phyloP scores from a whole-genome alignment of 2,113 vertebrate genomes.

The Pica pica region DNA sequence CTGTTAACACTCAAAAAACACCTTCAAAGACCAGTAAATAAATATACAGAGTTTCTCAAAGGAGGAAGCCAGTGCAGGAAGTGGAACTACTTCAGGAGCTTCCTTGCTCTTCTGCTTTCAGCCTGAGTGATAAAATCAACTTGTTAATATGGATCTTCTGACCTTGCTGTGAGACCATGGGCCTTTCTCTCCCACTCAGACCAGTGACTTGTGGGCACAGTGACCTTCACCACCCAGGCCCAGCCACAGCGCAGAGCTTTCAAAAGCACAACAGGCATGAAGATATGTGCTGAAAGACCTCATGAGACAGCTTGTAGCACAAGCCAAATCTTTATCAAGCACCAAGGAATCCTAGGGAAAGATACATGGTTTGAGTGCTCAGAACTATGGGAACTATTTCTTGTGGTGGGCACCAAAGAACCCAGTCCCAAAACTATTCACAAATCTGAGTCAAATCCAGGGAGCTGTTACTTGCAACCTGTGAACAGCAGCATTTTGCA shows the following conservation, averaged over 20 bases:
- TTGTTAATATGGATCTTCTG: accelerated
- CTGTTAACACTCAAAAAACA: neutral
- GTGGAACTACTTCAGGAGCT: neutral
- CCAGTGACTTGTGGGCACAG: neutral
- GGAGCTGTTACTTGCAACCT: neutral
- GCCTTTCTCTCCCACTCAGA: neutral
- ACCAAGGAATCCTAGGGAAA: neutral
- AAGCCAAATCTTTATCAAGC: neutral
- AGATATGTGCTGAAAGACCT: accelerated
- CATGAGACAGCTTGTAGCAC: neutral
- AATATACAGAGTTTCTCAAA: neutral
- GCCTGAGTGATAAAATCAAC: neutral
- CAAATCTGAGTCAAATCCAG: neutral
- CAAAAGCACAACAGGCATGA: neutral
- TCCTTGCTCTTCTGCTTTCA: neutral
- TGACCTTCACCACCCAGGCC: neutral
- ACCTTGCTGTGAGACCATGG: neutral
- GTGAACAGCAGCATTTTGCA: neutral
- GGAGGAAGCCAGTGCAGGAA: neutral
- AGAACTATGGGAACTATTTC: neutral
- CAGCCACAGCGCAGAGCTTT: neutral
- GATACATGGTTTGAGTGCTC: neutral
- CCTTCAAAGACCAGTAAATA: neutral
- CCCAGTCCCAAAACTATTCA: neutral
- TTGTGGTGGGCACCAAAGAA: neutral